phyloP scores from a whole-genome alignment of 1,140 invertebrate species.

The Agrypnia vestita region DNA sequence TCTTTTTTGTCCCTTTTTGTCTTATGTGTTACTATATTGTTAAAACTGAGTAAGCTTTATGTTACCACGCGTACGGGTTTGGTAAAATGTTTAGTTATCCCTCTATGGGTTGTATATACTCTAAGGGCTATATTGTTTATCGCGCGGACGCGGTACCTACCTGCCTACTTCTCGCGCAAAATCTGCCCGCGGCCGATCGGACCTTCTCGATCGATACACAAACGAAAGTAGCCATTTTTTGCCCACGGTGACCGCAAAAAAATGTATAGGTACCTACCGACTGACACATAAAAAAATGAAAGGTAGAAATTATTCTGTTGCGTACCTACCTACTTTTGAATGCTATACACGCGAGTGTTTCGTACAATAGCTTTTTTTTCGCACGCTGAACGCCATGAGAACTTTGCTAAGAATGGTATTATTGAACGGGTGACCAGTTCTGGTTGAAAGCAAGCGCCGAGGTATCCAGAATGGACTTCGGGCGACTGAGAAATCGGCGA shows the following conservation, averaged over 20 bases:
- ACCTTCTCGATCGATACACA: slow-evolving; percentile 23
- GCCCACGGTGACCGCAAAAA: slow-evolving; percentile 22
- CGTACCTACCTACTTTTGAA: not conserved
- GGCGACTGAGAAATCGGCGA: no score
- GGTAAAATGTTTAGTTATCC: no score
- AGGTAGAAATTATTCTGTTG: slow-evolving; percentile 35
- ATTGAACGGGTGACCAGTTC: not conserved
- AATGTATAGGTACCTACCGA: not conserved
- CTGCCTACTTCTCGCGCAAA: slow-evolving; percentile 10
- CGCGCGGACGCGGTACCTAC: not conserved
- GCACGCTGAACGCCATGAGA: slow-evolving; percentile 19
- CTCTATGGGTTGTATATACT: no score
- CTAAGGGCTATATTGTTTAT: slow-evolving; percentile 20
- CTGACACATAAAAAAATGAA: slow-evolving; percentile 30
- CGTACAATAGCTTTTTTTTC: slow-evolving; percentile 17
- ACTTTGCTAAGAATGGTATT: slow-evolving; percentile 29
- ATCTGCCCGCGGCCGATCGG: slow-evolving; percentile 9
- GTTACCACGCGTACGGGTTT: no score
- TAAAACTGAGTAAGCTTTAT: no score
- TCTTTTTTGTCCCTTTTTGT: no score
- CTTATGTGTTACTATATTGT: no score
- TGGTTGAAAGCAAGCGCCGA: no score
- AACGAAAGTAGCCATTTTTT: slow-evolving; percentile 41
- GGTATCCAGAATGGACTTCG: no score
- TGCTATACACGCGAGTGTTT: slow-evolving; percentile 16